A percentile compares a stretch with the other conserved stretches of the same genome.
Evolutionary conservation across 2,113 vertebrate species (phyloP).

Genomic region (Macrotis lagotis): DNA sequence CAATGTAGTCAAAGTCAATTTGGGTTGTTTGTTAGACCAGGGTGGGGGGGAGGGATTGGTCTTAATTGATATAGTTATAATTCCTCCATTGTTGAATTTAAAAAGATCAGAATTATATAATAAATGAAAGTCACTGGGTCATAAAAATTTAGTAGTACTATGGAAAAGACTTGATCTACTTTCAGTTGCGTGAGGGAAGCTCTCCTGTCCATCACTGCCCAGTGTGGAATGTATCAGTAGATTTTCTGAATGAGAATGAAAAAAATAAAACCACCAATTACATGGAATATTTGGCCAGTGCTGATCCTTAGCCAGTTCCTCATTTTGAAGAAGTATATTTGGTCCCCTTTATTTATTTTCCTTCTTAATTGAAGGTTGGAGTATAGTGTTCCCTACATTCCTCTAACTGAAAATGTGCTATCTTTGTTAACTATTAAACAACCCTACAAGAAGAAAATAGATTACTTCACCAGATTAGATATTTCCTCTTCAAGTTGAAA

Average conservation of each 20-base stretch:
- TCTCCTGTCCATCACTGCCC: background rate
- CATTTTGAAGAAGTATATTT: background rate
- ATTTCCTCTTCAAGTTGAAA: background rate
- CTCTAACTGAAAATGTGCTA: background rate
- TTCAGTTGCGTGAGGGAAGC: background rate
- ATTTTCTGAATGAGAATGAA: background rate
- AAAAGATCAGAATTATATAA: background rate
- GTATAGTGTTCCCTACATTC: background rate
- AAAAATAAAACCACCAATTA: background rate
- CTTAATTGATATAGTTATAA: background rate
- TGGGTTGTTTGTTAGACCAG: background rate
- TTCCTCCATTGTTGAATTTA: background rate
- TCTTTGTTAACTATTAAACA: background rate
- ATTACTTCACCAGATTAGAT: background rate
- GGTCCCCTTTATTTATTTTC: background rate
- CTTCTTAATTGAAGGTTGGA: background rate
- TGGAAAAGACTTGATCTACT: background rate
- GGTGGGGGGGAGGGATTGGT: background rate
- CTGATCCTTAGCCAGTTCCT: background rate
- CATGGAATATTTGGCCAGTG: background rate
- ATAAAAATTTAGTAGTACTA: background rate
- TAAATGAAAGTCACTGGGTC: background rate
- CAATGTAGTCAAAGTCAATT: background rate
- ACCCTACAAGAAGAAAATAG: background rate
- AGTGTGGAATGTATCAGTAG: background rate